phyloP scores from a whole-genome alignment of 2,797 vertebrate species.

The Tauraco hartlaubi region DNA sequence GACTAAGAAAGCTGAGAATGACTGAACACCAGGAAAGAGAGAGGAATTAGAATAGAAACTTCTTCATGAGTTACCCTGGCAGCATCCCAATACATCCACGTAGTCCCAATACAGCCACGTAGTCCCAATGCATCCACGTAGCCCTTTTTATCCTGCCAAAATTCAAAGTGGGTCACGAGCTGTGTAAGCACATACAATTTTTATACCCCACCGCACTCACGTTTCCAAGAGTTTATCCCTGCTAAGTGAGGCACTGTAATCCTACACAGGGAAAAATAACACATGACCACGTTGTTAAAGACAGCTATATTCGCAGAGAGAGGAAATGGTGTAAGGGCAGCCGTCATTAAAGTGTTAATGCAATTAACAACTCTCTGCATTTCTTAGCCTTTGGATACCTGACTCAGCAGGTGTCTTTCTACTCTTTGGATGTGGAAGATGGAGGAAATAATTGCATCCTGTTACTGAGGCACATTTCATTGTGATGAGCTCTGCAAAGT shows the following conservation, averaged over 20 bases:
- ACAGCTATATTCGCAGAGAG: neutral
- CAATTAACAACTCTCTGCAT: neutral
- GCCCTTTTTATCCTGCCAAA: neutral
- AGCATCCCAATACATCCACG: neutral
- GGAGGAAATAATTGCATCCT: neutral
- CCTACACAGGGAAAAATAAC: neutral
- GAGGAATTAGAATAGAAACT: neutral
- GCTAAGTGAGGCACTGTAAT: neutral
- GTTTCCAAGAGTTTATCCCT: neutral
- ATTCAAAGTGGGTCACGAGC: neutral
- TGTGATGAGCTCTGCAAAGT: neutral
- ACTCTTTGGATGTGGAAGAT: neutral
- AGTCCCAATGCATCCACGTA: neutral
- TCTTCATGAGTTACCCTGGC: neutral
- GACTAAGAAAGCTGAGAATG: neutral
- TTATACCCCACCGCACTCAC: neutral
- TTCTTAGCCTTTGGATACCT: neutral
- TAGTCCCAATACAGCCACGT: neutral
- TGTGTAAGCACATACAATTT: neutral
- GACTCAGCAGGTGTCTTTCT: neutral
- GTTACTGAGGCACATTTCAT: neutral
- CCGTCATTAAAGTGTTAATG: neutral
- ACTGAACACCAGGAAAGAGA: neutral
- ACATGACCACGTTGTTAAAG: neutral
- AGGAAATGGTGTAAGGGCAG: neutral